A percentile compares a stretch with the other conserved stretches of the same genome.
These are phyloP conservation scores for Homalodisca vitripennis DNA, from an alignment of 1,140 invertebrate species.

Conservation along the genomic window DNA sequence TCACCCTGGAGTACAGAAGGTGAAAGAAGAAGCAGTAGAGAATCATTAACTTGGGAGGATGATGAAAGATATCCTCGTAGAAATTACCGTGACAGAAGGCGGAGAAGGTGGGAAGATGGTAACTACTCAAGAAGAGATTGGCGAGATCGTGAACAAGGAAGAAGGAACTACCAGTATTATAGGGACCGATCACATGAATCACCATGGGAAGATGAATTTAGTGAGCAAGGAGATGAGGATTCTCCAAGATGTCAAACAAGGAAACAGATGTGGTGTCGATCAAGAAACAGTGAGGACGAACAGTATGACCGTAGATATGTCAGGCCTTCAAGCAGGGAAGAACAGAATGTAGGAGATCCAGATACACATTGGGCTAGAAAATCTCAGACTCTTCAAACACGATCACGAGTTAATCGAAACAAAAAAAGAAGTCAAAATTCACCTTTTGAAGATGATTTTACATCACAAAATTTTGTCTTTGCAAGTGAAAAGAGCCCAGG, in stretches of 20 bases:
- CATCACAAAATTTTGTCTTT: constrained; percentile 44
- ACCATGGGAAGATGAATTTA: constrained; percentile 56
- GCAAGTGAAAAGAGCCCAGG: constrained; percentile 37
- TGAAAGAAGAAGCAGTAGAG: constrained; percentile 38
- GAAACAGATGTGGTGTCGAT: constrained; percentile 34
- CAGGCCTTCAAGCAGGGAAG: constrained; percentile 22
- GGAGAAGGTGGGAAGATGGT: constrained; percentile 49
- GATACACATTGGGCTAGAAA: constrained; percentile 47
- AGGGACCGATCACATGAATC: constrained; percentile 50
- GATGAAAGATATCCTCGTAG: constrained; percentile 42
- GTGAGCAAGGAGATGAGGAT: constrained; percentile 42
- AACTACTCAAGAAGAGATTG: constrained; percentile 43
- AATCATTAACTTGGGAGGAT: constrained; percentile 42
- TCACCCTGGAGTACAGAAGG: constrained; percentile 38
- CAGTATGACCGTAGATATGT: constrained; percentile 20
- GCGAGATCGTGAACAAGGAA: constrained; percentile 42
- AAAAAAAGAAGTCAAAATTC: constrained; percentile 51
- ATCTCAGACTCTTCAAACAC: constrained; percentile 37
- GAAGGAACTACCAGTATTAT: constrained; percentile 51
- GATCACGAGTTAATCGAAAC: constrained; percentile 28
- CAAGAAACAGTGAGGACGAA: constrained; percentile 7
- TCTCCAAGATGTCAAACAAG: constrained; percentile 34
- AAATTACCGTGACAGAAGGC: constrained; percentile 39
- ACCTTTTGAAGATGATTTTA: constrained; percentile 71
- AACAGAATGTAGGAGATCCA: constrained; percentile 49